phyloP scores from a whole-genome alignment of 2,113 vertebrate genomes.

The Struthidea cinerea region DNA sequence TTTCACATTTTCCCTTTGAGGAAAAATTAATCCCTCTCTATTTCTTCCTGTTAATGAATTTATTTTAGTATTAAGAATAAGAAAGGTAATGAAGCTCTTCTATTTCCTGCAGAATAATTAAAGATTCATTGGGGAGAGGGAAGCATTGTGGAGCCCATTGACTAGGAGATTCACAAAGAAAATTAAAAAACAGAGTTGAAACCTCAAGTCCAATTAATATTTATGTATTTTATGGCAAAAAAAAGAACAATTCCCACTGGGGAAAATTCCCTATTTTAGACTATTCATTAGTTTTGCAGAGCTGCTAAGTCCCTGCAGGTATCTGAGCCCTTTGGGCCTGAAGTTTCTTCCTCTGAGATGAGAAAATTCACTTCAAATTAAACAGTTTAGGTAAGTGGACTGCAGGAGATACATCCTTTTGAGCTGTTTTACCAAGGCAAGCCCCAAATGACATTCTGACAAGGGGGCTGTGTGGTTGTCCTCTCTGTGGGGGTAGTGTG shows the following conservation, averaged over 20 bases:
- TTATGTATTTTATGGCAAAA: background rate
- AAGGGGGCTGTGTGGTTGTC: accelerated
- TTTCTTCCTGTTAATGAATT: background rate
- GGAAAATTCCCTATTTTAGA: background rate
- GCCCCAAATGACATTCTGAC: accelerated
- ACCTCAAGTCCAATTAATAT: conserved; percentile 25
- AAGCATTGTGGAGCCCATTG: background rate
- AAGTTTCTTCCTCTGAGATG: background rate
- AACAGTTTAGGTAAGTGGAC: background rate
- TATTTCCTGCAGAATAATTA: conserved; percentile 23
- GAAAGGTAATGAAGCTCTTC: background rate
- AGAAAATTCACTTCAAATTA: background rate
- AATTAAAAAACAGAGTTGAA: background rate
- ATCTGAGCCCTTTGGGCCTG: background rate
- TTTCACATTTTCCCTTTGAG: background rate
- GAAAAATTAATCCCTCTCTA: background rate
- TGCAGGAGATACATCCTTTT: background rate
- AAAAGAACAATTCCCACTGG: background rate
- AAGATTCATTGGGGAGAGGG: background rate
- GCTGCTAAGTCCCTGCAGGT: background rate
- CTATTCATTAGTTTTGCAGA: background rate
- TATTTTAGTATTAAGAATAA: background rate
- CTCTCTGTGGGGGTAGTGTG: accelerated
- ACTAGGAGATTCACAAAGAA: background rate
- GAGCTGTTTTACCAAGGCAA: background rate